These are phyloP conservation scores for Pandion haliaetus DNA, from an alignment of 2,113 vertebrate genomes.

Conservation along the genomic window DNA sequence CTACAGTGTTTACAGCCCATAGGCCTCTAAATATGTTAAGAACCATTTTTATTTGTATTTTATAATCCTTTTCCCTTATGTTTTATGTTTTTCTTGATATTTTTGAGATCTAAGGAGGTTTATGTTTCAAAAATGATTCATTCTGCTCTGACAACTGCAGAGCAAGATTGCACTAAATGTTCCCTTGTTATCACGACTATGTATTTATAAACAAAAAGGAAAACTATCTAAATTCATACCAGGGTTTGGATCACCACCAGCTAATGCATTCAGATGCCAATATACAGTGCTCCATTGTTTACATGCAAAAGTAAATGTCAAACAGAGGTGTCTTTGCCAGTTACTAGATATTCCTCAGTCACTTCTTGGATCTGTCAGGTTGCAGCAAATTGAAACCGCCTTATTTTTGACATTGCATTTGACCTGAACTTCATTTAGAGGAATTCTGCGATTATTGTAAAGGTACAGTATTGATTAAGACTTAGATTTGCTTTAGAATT, in stretches of 20 bases:
- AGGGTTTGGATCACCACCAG: constrained; percentile 57
- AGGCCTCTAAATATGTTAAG: constrained; percentile 56
- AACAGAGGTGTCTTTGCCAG: constrained; percentile 59
- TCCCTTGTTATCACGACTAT: constrained; percentile 63
- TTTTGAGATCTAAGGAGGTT: constrained; percentile 70
- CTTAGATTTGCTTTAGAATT: constrained; percentile 46
- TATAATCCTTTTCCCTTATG: constrained; percentile 55
- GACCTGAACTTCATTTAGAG: constrained; percentile 67
- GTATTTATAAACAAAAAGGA: constrained; percentile 66
- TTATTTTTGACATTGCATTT: constrained; percentile 61
- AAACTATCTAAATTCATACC: constrained; percentile 64
- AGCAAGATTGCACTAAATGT: constrained; percentile 69
- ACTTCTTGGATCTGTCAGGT: constrained; percentile 51
- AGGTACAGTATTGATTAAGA: constrained; percentile 55
- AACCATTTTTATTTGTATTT: constrained; percentile 65
- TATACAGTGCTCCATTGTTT: constrained; percentile 58
- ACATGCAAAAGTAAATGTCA: constrained; percentile 66
- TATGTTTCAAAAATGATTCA: constrained; percentile 74
- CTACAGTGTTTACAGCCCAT: constrained; percentile 59
- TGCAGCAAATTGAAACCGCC: constrained; percentile 52
- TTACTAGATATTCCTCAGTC: constrained; percentile 51
- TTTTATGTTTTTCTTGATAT: constrained; percentile 69
- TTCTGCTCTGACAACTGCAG: constrained; percentile 64
- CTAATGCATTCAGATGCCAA: constrained; percentile 67
- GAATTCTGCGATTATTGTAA: constrained; percentile 62